A percentile compares a stretch with the other conserved stretches of the same genome.
phyloP scores from a whole-genome alignment of 2,113 vertebrate genomes.

The Sakesphorus luctuosus region DNA sequence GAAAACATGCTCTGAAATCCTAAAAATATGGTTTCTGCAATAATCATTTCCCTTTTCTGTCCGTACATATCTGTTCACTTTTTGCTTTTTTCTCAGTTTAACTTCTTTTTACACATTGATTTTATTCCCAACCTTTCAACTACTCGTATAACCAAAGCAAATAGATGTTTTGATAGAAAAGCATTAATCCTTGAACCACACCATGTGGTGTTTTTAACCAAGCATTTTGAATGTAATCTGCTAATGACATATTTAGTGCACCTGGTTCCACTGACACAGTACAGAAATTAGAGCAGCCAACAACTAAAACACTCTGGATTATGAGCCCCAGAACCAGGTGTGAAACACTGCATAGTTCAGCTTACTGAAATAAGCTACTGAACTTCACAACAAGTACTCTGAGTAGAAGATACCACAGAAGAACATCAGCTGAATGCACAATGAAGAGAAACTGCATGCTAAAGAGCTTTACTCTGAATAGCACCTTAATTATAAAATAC shows the following conservation, averaged over 20 bases:
- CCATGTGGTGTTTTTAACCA: background rate
- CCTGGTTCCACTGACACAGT: background rate
- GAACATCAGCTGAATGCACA: background rate
- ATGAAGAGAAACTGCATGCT: background rate
- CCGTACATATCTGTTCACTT: background rate
- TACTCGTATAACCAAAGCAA: background rate
- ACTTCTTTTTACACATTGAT: background rate
- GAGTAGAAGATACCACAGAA: background rate
- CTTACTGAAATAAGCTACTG: background rate
- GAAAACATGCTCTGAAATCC: background rate
- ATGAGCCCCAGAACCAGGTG: background rate
- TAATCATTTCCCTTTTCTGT: background rate
- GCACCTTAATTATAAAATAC: background rate
- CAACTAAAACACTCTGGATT: background rate
- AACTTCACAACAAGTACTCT: background rate
- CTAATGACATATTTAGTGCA: background rate
- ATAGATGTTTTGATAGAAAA: background rate
- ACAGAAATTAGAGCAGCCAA: background rate
- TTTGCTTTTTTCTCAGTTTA: background rate
- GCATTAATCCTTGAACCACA: background rate
- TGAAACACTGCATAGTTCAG: background rate
- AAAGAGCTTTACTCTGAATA: background rate
- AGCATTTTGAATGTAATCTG: background rate
- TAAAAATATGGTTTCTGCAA: background rate
- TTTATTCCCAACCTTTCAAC: background rate